phyloP scores from a whole-genome alignment of 2,797 vertebrate species.

The Gallirallus australis region DNA sequence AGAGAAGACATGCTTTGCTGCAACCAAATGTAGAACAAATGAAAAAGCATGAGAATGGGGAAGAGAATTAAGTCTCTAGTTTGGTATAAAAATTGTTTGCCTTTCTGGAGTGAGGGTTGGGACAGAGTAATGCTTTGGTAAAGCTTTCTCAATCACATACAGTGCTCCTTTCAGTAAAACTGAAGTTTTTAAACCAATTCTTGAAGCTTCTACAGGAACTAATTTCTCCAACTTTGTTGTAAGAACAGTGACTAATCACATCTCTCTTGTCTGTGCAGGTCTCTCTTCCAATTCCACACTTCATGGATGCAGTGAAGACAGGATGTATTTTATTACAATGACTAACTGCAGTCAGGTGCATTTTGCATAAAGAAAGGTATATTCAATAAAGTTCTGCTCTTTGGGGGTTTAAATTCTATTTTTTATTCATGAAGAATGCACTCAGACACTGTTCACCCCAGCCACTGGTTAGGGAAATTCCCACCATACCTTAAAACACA shows the following conservation, averaged over 20 bases:
- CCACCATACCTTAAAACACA: constrained; percentile 85
- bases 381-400: constrained; percentile 16
- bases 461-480: constrained; percentile 90
- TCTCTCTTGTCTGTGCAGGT: constrained; percentile 76
- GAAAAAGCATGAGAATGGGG: neutral
- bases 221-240: neutral
- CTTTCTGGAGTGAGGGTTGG: neutral
- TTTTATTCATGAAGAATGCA: too few relatives aligned
- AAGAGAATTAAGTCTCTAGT: neutral
- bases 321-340: constrained; percentile 80
- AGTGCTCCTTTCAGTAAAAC: neutral
- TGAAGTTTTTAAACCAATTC: neutral
- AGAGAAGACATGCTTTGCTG: neutral
- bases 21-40: neutral
- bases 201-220: neutral
- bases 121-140: neutral
- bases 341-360: constrained; percentile 86
- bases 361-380: constrained; percentile 81
- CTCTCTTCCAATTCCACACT: constrained; percentile 78
- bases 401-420: neutral
- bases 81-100: neutral
- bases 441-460: constrained; percentile 86
- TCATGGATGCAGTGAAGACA: constrained; percentile 81
- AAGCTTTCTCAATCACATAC: neutral
- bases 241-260: neutral